Evolutionary conservation across 2,113 vertebrate species (phyloP), one percentile per base, ranked within the genome.

Genomic region (Cebidichthys violaceus): DNA sequence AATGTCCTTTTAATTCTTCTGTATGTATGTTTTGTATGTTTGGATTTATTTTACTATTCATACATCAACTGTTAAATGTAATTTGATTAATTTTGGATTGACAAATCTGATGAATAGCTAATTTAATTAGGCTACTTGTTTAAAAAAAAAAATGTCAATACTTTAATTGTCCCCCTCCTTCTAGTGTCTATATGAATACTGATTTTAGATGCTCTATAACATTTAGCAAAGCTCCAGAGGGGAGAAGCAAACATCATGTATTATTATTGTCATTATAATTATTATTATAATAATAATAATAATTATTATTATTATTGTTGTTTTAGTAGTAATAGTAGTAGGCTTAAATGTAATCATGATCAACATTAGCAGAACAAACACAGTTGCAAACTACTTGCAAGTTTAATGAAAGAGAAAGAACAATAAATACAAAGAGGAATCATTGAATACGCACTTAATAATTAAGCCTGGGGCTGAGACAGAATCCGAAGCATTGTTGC

Each of bases 381-480:
- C 33, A 50, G 24, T 17, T 41, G 47, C n/a, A 69, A 59, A 86
- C 17, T n/a, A 43, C 4, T 39, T 74, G 55, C 27, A 70, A 24
- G 33, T 65, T 20, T 13, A 50, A 47, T 6, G 45, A 50, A 4
- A 54, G 20, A 50, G 61, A 11, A 20, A 55, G 8, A 8, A 35
- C n/a, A 17, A 45, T 13, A 33, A 65, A 39, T 17, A 31, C 45
- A 57, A 29, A 61, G 20, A 57, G 18, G 4, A 27, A 29, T 29
- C 20, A 37, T 17, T 35, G 8, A 11, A 54, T 41, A 20, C 4
- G 3, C 47, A 37, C 4, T 4, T 4, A n/a, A 61, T 33, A 43
- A 41, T 18, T n/a, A 1, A 47, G 37, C 31, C 9, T 15, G 15
- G 9, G 29, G 11, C 20, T 61, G 45, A 47, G 20, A 4, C 14